Percentiles rank a stretch among this genome's conserved stretches.
Evolutionary conservation across 2,113 vertebrate species (phyloP).

Genomic region (Illadopsis cleaveri): DNA sequence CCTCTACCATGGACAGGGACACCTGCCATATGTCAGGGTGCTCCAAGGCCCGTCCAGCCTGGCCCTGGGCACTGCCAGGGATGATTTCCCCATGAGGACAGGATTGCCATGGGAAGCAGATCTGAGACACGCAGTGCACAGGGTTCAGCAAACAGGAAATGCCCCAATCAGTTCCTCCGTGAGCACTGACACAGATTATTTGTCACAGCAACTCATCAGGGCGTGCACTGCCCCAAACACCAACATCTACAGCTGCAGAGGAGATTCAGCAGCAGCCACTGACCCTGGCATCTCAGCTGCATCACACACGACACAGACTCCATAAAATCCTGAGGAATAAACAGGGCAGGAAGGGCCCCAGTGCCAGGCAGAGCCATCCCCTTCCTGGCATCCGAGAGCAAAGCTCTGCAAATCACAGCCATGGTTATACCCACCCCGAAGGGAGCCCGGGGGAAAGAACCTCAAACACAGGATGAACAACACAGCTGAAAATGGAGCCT

Average conservation of each 20-base stretch:
- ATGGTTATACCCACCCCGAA: fast-evolving
- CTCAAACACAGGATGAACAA: background rate
- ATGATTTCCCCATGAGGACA: fast-evolving
- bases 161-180: background rate
- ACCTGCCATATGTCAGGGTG: background rate
- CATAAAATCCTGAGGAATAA: background rate
- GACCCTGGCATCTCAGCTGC: background rate
- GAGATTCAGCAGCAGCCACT: background rate
- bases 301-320: background rate
- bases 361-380: background rate
- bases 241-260: background rate
- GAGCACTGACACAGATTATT: background rate
- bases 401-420: background rate
- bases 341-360: background rate
- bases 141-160: background rate
- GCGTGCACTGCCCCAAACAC: background rate
- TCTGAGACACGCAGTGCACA: background rate
- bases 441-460: background rate
- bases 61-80: background rate
- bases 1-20: background rate
- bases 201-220: background rate
- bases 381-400: background rate
- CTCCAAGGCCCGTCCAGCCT: background rate
- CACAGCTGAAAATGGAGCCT: background rate
- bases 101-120: background rate